Base-by-base conservation (phyloP, 2,797 vertebrate genomes). In the Margarornis squamiger region DNA sequence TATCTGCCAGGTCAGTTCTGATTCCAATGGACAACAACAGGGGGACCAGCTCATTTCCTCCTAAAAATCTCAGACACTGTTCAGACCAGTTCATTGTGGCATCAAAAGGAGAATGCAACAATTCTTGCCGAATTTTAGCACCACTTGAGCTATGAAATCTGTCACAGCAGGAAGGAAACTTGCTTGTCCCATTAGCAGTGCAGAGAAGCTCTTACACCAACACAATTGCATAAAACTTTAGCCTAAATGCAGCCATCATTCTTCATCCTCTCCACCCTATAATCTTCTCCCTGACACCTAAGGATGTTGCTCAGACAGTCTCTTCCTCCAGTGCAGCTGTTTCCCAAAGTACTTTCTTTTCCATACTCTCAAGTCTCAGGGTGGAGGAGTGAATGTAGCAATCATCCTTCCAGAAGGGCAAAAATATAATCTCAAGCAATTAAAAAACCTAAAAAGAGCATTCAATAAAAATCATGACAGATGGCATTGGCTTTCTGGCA, bases 61-160 rank as follows among this genome's bases (percentile, higher is more conserved):
- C 49, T 57, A 38, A 86, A 90, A 88, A 48, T 86, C 71, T 81
- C 72, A 80, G 45, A 36, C 30, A 32, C 15, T 14, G 34, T 85
- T 74, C 68, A 76, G 39, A 58, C 21, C 57, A 55, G 30, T 75
- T 92, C 46, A 74, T 0, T 52, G n/a, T 54, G 78, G 30, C 75
- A 83, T 58, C 2, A 1, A 82, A 86, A 89, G 49, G 14, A 91
- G 75, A 88, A 77, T 0, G 0, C 48, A 78, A 52, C 30, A 39
- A 46, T 85, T 58, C 41, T 87, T 67, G 38, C 61, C 80, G 87
- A 82, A 91, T 95, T 95, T 97, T 84, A 87, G 87, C 34, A 80
- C 38, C 36, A 46, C 57, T 87, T 43, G 45, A 82, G 27, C 66
- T 84, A 49, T 59, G 48, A 87, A 92, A 79, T 73, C 51, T 77